Base-by-base conservation (phyloP, 2,113 vertebrate species). In the Hirundichthys speculiger region DNA sequence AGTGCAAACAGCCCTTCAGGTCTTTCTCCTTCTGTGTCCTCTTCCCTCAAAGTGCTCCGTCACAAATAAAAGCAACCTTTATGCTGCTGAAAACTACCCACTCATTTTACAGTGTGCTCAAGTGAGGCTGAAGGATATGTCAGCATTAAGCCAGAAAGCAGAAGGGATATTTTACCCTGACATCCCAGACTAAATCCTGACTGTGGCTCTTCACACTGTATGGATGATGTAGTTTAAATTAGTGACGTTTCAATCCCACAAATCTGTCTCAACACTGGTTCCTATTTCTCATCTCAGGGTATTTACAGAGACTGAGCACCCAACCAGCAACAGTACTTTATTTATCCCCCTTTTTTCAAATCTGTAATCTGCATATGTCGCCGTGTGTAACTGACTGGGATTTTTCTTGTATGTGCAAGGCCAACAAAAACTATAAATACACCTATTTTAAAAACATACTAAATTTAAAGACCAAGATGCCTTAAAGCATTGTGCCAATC, bases 101-200 rank as follows among this genome's bases (percentile, higher is more conserved):
- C 49, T 80, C 41, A 25, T 76, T 82, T 82, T 71, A 64, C 59
- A 60, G 64, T 38, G 63, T 52, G 52, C 51, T 82, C 59, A 71
- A 80, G 49, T 68, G 55, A 75, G 45, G 64, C 54, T 63, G 57
- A 66, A 51, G 64, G 69, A 67, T 65, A 69, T 53, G 69, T 74
- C 69, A 80, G 70, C 63, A 62, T 67, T 55, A 68, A 60, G 40
- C 50, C 63, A 63, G 59, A 61, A 41, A 83, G 61, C 69, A 84
- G 78, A 81, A 86, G 67, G 52, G 63, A 74, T 79, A 71, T 87
- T 88, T 87, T 87, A 64, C 68, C 41, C 78, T 72, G 53, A 45
- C 77, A 87, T 78, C 74, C 57, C 68, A 20, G 58, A 69, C 68
- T 87, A 80, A 89, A 90, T 88, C 84, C 67, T 79, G 80, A 71